phyloP scores from a whole-genome alignment of 2,797 vertebrate species.

The Thunnus albacares region DNA sequence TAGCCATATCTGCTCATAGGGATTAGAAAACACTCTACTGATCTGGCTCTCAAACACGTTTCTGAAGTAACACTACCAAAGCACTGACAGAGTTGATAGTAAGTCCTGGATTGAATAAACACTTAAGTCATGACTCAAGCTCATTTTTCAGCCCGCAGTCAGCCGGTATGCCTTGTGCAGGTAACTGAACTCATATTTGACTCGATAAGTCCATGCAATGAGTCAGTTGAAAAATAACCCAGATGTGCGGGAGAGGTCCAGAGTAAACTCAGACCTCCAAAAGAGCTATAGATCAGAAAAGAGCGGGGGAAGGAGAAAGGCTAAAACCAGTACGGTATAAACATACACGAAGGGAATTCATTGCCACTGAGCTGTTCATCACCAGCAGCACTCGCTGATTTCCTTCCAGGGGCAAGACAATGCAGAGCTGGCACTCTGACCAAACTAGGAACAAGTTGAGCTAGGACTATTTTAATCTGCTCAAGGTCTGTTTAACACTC shows the following conservation, averaged over 20 bases:
- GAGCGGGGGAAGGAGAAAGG: slow-evolving; percentile 15
- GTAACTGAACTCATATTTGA: slow-evolving; percentile 60
- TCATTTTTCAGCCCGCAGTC: slow-evolving; percentile 60
- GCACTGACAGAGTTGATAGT: slow-evolving; percentile 73
- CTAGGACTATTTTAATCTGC: slow-evolving; percentile 51
- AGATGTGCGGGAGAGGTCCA: slow-evolving; percentile 45
- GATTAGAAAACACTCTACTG: slow-evolving; percentile 67
- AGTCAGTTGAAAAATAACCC: slow-evolving; percentile 51
- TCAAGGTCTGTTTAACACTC: slow-evolving; percentile 34
- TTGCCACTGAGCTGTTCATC: slow-evolving; percentile 54
- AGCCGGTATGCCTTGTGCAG: slow-evolving; percentile 53
- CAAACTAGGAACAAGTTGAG: slow-evolving; percentile 68
- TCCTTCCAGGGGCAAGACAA: slow-evolving; percentile 74
- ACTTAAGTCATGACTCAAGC: slow-evolving; percentile 46
- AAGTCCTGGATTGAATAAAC: slow-evolving; percentile 78
- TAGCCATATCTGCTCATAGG: slow-evolving; percentile 54
- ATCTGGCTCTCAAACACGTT: slow-evolving; percentile 53
- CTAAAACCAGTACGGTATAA: slow-evolving; percentile 54
- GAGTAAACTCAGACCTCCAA: slow-evolving; percentile 52
- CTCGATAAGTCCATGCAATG: slow-evolving; percentile 55
- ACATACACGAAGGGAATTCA: slow-evolving; percentile 60
- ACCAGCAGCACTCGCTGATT: slow-evolving; percentile 40
- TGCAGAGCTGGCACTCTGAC: slow-evolving; percentile 59
- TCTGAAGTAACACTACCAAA: slow-evolving; percentile 56
- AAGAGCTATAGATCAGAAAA: slow-evolving; percentile 70